Base-by-base conservation (phyloP, 92 coral and sea anemone genomes). In the Palythoa grandiflora region DNA sequence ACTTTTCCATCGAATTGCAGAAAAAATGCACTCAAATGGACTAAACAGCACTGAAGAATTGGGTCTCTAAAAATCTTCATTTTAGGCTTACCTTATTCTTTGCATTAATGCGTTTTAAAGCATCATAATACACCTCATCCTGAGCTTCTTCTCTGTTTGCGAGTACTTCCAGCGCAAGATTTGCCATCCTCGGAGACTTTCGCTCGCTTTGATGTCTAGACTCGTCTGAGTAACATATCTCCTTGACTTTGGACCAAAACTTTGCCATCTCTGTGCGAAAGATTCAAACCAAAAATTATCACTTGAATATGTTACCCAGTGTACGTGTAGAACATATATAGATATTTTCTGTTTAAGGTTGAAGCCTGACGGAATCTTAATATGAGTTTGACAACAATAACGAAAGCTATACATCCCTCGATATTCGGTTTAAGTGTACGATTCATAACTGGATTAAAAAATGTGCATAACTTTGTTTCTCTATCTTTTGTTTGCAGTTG, bases 71-170 rank as follows among this genome's bases (percentile, higher is more conserved):
- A 12, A 66, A 39, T 2, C 17, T 5, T 9, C 5, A 14, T 28
- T 52, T 16, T 7, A 6, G 19, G 10, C 73, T 35, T 63, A 91
- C 96, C 98, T 84, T 89, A 35, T 17, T 65, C 19, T 94, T 55
- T 28, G 90, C 89, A 44, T 95, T 93, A 38, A 96, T 94, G 52
- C 99, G 94, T 88, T 84, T 89, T 6, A 96, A 92, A 1, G 99
- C 99, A 60, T 96, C 99, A 65, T 96, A 95, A 19, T 93, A 95
- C 52, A 96, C 99, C 73, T 93, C 86, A 80, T 96, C 99, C 65
- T 95, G 91, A 1, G 99, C 99, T 44, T 93, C 96, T 75, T 96
- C 99, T 51, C 91, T 89, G 78, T 92, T 93, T 73, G 95, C 91
- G 21, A 96, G 70, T 61, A 96, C 98, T 83, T 96, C 98, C 80